Base-by-base conservation (phyloP, 2,888 invertebrate genomes). In the Lasius fuliginosus region DNA sequence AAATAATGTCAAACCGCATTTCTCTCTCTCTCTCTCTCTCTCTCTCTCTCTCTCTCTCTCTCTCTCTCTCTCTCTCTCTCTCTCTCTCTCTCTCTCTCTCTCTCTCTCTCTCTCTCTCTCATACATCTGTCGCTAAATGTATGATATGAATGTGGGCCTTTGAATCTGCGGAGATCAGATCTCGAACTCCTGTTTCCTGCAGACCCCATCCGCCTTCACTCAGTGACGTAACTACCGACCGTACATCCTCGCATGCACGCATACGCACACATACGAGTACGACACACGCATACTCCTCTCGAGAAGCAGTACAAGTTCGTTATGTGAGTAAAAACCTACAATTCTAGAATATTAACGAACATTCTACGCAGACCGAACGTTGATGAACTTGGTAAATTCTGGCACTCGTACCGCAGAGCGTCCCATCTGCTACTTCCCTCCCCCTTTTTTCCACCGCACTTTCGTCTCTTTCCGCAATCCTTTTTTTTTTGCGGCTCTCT, bases 311-410 rank as follows among this genome's bases (percentile, higher is more conserved):
- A 65, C 65, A 53, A 65, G 27, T 36, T 76, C 65, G 53, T 76
- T 76, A 64, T 36, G 36, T 5, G 46, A 64, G 23, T 64, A 75
- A 76, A 76, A 76, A 76, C 65, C 36, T 53, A 36, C 65, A 53
- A 65, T 76, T 42, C 27, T 76, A 40, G 49, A 65, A 76, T 65
- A 76, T 76, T 65, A 76, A 65, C 49, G 65, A 53, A 76, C 65
- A 33, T 65, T 65, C 49, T 65, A 53, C 27, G 30, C 3, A n/a
- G 65, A 36, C 49, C 76, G 76, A 76, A 76, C 65, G 53, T 76
- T 76, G 76, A 76, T 76, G 53, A 76, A 65, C 65, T 65, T 42
- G 65, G 36, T 53, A 65, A 65, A 65, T 76, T 76, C 65, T 65
- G 64, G 18, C 75, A 53, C 64, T 75, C 33, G 9, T 11, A 18